Evolutionary conservation across 2,888 invertebrate genomes (phyloP), one percentile per base, ranked within the genome.

Genomic region (Leucozona laternaria): DNA sequence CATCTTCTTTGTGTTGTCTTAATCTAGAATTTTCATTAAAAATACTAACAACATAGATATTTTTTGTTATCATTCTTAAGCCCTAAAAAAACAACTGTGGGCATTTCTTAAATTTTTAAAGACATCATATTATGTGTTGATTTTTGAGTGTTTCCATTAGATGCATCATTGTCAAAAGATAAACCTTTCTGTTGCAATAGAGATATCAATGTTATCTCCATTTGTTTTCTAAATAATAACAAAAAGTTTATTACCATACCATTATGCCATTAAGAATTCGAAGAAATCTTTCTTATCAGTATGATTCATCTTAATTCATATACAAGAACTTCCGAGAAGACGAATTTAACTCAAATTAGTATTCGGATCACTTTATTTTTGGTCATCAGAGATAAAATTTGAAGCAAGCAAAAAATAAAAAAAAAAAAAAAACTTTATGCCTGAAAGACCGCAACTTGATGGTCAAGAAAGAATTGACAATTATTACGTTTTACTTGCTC

Each of bases 391-490:
- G n/a, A 2, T n/a, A 43, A 40, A 66, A 22, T 57, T 64, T 37
- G 2, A 55, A 22, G n/a, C n/a, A 53, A 22, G 11, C 64, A 62
- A 64, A 43, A 8, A 28, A 40, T 40, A n/a, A n/a, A n/a, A n/a
- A n/a, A n/a, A n/a, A n/a, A n/a, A n/a, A n/a, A n/a, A n/a, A n/a
- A n/a, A n/a, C n/a, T n/a, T n/a, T n/a, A n/a, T n/a, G 0, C n/a
- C 5, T 10, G 17, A 20, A 48, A 0, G 45, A 22, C 37, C 50
- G 6, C n/a, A n/a, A 43, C 28, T 55, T 62, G 79, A 60, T 66
- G 79, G 68, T 66, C 82, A 78, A 78, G 31, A 55, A 31, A 43
- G 53, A 68, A 55, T 58, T 55, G 53, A 28, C 43, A 50, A 60
- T 68, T 25, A 53, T 53, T 34, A 4, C n/a, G 22, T 37, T 25